These are phyloP conservation scores for Eutrigla gurnardus DNA, from an alignment of 2,797 vertebrate genomes.

Conservation along the genomic window DNA sequence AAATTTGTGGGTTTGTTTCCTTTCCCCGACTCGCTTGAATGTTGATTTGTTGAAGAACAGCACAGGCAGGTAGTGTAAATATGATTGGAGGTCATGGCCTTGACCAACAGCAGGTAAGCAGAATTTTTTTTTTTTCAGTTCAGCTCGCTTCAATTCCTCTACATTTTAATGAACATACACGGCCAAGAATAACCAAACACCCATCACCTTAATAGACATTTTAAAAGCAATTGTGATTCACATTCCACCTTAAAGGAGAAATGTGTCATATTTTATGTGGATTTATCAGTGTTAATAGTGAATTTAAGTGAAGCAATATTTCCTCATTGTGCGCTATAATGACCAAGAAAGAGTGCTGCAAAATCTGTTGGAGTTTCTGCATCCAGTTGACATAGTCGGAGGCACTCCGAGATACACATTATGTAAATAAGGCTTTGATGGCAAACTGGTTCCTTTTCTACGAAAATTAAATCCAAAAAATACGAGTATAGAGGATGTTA, in stretches of 20 bases:
- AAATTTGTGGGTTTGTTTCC: constrained; percentile 51
- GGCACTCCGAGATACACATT: too few relatives aligned
- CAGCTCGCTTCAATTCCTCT: background rate
- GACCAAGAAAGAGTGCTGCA: too few relatives aligned
- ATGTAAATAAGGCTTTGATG: too few relatives aligned
- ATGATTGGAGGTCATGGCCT: constrained; percentile 6
- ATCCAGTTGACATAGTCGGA: too few relatives aligned
- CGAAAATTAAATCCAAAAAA: too few relatives aligned
- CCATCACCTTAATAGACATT: background rate
- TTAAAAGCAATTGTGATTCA: background rate
- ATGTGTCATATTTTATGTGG: too few relatives aligned
- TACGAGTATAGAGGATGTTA: too few relatives aligned
- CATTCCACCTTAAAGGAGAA: background rate
- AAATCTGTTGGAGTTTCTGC: too few relatives aligned
- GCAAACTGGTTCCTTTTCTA: too few relatives aligned
- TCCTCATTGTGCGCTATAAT: too few relatives aligned
- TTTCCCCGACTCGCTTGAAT: constrained; percentile 16
- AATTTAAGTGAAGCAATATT: too few relatives aligned
- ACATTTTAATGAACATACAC: constrained; percentile 1
- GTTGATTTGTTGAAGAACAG: constrained; percentile 34
- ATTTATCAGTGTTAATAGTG: too few relatives aligned
- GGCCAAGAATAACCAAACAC: background rate
- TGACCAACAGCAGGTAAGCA: background rate
- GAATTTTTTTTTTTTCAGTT: background rate
- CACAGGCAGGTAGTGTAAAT: constrained; percentile 10